phyloP scores from a whole-genome alignment of 2,113 vertebrate species.

The Ivindomyrus marchei region DNA sequence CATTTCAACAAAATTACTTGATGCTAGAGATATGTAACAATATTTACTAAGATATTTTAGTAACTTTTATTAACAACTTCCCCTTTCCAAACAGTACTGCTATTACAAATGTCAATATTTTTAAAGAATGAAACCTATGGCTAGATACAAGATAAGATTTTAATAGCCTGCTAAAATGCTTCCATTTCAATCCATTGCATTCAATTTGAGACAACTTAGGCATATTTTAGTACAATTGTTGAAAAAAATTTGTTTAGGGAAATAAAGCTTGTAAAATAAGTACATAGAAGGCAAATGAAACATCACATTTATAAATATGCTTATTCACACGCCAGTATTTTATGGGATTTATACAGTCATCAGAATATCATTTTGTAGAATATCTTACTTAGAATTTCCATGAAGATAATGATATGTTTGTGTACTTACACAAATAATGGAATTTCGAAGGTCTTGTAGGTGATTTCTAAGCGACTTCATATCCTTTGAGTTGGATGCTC shows the following conservation, averaged over 20 bases:
- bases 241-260: neutral
- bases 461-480: constrained; percentile 87
- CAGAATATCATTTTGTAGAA: neutral
- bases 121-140: neutral
- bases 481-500: constrained; percentile 89
- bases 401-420: neutral
- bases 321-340: neutral
- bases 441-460: constrained; percentile 82
- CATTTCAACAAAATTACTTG: too few relatives aligned
- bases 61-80: too few relatives aligned
- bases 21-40: too few relatives aligned
- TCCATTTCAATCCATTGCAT: neutral
- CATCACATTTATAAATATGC: neutral
- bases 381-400: neutral
- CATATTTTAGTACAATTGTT: neutral
- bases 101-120: neutral
- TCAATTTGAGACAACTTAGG: neutral
- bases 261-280: neutral
- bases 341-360: neutral
- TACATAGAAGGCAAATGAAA: neutral
- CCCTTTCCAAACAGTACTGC: too few relatives aligned
- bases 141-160: neutral
- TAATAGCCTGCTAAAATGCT: neutral
- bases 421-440: constrained; percentile 74
- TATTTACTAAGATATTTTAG: too few relatives aligned